phyloP scores from a whole-genome alignment of 2,888 invertebrate genomes.

The Andrena praecox region DNA sequence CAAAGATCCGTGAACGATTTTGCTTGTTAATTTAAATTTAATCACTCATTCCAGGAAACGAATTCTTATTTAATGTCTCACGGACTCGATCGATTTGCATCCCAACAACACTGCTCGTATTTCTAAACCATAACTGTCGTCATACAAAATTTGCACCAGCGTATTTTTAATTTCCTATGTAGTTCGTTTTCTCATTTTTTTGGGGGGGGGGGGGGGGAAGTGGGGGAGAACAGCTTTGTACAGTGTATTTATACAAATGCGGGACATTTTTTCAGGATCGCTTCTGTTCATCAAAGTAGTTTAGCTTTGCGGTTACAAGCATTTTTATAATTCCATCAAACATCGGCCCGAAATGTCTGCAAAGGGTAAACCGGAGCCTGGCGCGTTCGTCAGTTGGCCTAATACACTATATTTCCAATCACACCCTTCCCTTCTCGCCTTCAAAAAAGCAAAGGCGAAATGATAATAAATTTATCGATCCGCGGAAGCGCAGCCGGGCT shows the following conservation, averaged over 20 bases:
- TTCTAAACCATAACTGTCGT: conserved; percentile 62
- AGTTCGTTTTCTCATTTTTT: conserved; percentile 30
- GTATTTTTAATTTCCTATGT: conserved; percentile 44
- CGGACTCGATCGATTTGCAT: conserved; percentile 61
- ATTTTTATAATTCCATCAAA: too few relatives aligned
- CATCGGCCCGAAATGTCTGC: too few relatives aligned
- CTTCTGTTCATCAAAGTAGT: too few relatives aligned
- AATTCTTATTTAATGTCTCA: conserved; percentile 52
- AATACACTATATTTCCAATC: too few relatives aligned
- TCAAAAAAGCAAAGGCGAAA: too few relatives aligned
- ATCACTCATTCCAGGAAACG: conserved; percentile 47
- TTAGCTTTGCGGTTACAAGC: too few relatives aligned
- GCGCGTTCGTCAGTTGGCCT: too few relatives aligned
- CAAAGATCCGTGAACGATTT: conserved; percentile 55
- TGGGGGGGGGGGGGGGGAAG: not conserved
- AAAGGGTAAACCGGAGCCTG: too few relatives aligned
- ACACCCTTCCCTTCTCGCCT: too few relatives aligned
- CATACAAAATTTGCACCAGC: conserved; percentile 52
- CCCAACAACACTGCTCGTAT: conserved; percentile 65
- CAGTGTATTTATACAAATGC: conserved; percentile 52
- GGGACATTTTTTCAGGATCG: too few relatives aligned
- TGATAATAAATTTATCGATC: too few relatives aligned
- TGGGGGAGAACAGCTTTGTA: conserved; percentile 36
- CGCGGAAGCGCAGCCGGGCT: too few relatives aligned
- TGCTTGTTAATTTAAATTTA: conserved; percentile 54